Evolutionary conservation across 2,888 invertebrate species (phyloP).

Genomic region (Clivina fossor): DNA sequence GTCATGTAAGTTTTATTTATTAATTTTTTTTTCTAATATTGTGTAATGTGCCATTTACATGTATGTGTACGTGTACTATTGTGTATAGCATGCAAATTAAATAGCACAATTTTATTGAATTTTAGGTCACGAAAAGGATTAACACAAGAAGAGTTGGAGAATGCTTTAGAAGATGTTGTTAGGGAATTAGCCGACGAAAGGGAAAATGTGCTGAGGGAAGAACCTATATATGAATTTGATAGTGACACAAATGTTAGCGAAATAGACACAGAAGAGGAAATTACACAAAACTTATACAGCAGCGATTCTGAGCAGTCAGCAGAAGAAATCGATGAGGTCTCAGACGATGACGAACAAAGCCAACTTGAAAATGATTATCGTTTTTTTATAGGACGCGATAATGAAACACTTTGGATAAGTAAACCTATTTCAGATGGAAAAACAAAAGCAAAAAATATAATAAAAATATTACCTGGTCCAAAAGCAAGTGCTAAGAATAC

Average conservation of each 20-base stretch:
- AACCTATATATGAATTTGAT: slow-evolving; percentile 15
- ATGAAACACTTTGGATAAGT: slow-evolving; percentile 25
- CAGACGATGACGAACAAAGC: slow-evolving; percentile 26
- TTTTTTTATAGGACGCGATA: slow-evolving; percentile 29
- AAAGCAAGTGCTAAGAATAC: no score
- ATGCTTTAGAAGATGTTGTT: slow-evolving; percentile 14
- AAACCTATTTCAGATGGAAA: slow-evolving; percentile 29
- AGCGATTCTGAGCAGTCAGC: slow-evolving; percentile 31
- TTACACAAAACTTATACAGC: slow-evolving; percentile 22
- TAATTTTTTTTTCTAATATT: slow-evolving; percentile 5
- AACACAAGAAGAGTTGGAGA: slow-evolving; percentile 17
- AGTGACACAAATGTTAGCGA: slow-evolving; percentile 22
- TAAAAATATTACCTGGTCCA: no score
- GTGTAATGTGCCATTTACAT: slow-evolving; percentile 6
- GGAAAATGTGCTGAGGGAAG: slow-evolving; percentile 6
- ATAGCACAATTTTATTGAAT: slow-evolving; percentile 12
- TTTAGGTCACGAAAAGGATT: slow-evolving; percentile 23
- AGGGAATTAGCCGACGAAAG: slow-evolving; percentile 22
- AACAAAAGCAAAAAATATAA: no score
- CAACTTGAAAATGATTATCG: slow-evolving; percentile 27
- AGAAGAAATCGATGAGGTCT: slow-evolving; percentile 29
- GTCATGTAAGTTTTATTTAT: slow-evolving; percentile 6
- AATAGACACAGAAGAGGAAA: slow-evolving; percentile 7
- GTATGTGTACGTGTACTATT: slow-evolving; percentile 6
- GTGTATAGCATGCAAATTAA: slow-evolving; percentile 3